Evolutionary conservation across 2,113 vertebrate genomes (phyloP).

Genomic region (Zeus faber): DNA sequence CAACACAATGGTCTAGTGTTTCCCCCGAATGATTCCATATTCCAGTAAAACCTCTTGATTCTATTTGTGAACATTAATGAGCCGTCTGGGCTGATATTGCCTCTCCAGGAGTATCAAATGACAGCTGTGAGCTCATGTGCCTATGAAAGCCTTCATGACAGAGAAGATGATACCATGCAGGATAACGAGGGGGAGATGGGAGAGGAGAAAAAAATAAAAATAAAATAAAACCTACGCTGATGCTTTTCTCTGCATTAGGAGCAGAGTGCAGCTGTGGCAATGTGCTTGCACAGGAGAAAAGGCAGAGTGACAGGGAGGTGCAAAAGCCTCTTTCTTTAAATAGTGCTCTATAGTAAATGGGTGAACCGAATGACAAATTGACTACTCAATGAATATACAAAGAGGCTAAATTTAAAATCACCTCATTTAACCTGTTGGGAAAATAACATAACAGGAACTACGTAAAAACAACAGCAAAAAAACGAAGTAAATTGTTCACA

Average conservation of each 20-base stretch:
- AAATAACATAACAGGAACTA: too few species aligned
- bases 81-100: conserved; percentile 35
- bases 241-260: conserved; percentile 66
- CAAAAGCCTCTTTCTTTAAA: too few species aligned
- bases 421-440: too few species aligned
- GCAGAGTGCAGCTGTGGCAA: conserved; percentile 75
- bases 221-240: background rate
- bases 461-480: too few species aligned
- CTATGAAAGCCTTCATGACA: conserved; percentile 35
- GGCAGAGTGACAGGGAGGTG: background rate
- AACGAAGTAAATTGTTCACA: too few species aligned
- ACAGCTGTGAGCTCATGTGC: conserved; percentile 49
- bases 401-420: too few species aligned
- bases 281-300: conserved; percentile 60
- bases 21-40: conserved; percentile 42
- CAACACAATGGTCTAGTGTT: conserved; percentile 17
- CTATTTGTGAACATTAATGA: conserved; percentile 64
- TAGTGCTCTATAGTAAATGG: too few species aligned
- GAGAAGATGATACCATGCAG: conserved; percentile 43
- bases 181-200: conserved; percentile 10
- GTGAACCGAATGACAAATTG: too few species aligned
- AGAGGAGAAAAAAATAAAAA: background rate
- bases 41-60: conserved; percentile 56
- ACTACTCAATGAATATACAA: too few species aligned
- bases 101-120: conserved; percentile 53